A percentile compares a stretch with the other conserved stretches of the same genome.
phyloP scores from a whole-genome alignment of 2,888 invertebrate species.

The Leptinotarsa rubiginosa region DNA sequence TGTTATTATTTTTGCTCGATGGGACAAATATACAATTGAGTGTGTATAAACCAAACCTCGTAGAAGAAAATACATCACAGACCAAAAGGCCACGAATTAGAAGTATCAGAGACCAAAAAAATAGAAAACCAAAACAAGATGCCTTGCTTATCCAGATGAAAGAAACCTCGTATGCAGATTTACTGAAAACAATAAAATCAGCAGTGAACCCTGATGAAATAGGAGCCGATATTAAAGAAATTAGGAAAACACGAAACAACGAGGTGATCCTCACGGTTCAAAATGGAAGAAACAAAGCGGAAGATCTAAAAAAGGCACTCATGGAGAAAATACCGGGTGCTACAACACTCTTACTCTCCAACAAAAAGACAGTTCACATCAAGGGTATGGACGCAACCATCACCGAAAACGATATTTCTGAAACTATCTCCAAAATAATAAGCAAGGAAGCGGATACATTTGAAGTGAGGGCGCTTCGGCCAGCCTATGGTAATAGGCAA shows the following conservation, averaged over 20 bases:
- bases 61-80: not conserved
- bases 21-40: not conserved
- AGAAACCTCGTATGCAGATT: conserved; percentile 36
- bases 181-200: conserved; percentile 36
- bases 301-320: conserved; percentile 31
- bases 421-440: conserved; percentile 7
- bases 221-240: conserved; percentile 2
- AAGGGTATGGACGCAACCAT: conserved; percentile 39
- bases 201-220: conserved; percentile 26
- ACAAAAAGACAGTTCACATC: conserved; percentile 34
- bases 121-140: conserved; percentile 25
- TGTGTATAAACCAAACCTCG: not conserved
- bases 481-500: conserved; percentile 38
- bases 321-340: conserved; percentile 28
- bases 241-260: conserved; percentile 29
- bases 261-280: conserved; percentile 34
- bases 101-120: not conserved
- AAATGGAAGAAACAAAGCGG: conserved; percentile 35
- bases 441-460: conserved; percentile 25
- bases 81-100: not conserved
- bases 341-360: conserved; percentile 25
- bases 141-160: conserved; percentile 29
- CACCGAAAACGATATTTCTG: conserved; percentile 20
- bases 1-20: not conserved
- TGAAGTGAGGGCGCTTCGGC: conserved; percentile 43